Base-by-base conservation (phyloP, 2,113 vertebrate species). In the Buteo buteo region DNA sequence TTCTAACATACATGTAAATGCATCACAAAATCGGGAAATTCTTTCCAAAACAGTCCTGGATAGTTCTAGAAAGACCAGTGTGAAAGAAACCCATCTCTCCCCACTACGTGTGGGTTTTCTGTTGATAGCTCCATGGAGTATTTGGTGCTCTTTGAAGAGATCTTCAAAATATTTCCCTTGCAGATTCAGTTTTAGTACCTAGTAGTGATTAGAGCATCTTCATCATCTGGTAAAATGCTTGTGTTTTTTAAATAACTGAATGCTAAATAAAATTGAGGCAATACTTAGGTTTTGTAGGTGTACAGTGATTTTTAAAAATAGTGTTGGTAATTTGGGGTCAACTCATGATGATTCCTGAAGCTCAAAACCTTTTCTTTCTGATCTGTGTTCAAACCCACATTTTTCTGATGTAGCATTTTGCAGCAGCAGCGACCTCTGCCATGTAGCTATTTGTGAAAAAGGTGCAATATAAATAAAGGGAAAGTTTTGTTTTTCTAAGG, bases 401-500 rank as follows among this genome's bases (percentile, higher is more conserved):
- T 91, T 85, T 77, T 92, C 92, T 94, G 67, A 77, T 80, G 94
- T 73, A 90, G 87, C 86, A 85, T 79, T 87, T 90, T 79, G 59
- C 65, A 94, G 83, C 81, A 84, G 83, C 14, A 79, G 57, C 17
- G 38, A 22, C 40, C 90, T 92, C 67, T 93, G 71, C 69, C n/a
- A 3, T 44, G 88, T 36, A 86, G 88, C 76, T 86, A 12, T 91
- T 78, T 87, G 91, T 87, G 66, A 44, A 93, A 82, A 88, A 94
- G 70, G 73, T 93, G 84, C 90, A 84, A 76, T 88, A 77, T 26
- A 86, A 97, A 94, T 89, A 93, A 91, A 96, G 65, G 88, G 83
- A 24, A 74, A 84, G 21, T 8, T 54, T 66, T 67, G 64, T 50
- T 88, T 92, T 94, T 69, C 31, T 72, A 64, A 79, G 62, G 84